Conservation (phyloP, 2,113 vertebrate genomes). For the Meleagris gallopavo region DNA sequence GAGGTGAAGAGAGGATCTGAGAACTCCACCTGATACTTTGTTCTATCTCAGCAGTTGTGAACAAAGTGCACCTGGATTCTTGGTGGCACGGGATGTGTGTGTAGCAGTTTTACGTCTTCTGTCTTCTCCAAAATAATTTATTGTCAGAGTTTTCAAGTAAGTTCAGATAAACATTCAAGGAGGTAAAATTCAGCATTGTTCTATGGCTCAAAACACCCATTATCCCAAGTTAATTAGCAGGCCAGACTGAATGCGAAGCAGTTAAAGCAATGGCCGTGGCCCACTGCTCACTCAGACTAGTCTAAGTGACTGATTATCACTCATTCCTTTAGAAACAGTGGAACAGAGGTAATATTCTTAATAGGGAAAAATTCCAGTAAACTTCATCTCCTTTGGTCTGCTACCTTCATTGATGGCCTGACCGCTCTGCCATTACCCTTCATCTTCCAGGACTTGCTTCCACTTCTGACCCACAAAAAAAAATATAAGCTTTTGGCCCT, state of each 20-base stretch:
- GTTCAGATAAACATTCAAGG: not conserved
- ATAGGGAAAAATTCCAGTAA: not conserved
- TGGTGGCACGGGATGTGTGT: not conserved
- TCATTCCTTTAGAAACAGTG: not conserved
- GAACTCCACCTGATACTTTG: conserved; percentile 9
- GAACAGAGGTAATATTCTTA: not conserved
- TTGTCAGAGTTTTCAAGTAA: not conserved
- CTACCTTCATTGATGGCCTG: not conserved
- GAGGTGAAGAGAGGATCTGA: not conserved
- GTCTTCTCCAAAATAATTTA: not conserved
- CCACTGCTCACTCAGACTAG: not conserved
- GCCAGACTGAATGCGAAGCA: not conserved
- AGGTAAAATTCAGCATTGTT: not conserved
- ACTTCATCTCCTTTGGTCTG: not conserved
- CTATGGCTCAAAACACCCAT: not conserved
- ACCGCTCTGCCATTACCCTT: not conserved
- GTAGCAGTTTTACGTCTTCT: not conserved
- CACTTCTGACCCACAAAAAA: not conserved
- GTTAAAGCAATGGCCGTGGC: not conserved
- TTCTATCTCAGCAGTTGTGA: not conserved
- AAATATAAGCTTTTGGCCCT: fast-evolving
- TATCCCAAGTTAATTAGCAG: not conserved
- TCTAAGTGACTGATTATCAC: not conserved
- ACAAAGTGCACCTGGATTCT: not conserved
- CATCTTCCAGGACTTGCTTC: not conserved